Evolutionary conservation across 2,888 invertebrate species (phyloP).

Genomic region (Priocnemis perturbator): DNA sequence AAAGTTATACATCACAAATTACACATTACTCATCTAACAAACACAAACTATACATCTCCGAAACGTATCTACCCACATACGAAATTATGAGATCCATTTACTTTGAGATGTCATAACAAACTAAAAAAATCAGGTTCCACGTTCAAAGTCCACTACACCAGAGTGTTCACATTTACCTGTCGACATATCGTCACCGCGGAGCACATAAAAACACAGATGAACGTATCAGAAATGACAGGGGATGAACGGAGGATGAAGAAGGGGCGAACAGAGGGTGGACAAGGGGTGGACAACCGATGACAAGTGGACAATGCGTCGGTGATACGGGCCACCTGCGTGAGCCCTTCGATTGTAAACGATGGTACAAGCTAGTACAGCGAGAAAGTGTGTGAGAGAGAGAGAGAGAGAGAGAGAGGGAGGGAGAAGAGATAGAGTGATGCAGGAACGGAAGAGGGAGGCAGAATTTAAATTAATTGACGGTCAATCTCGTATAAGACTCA

Average conservation of each 20-base stretch:
- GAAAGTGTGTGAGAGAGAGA: background rate
- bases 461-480: slow-evolving; percentile 72
- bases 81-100: no score
- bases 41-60: no score
- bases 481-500: slow-evolving; percentile 66
- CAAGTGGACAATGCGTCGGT: slow-evolving; percentile 6
- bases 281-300: slow-evolving; percentile 10
- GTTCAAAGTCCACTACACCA: no score
- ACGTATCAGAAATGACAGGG: background rate
- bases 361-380: background rate
- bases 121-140: no score
- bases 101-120: no score
- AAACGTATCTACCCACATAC: no score
- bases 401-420: background rate
- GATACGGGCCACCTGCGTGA: slow-evolving; percentile 26
- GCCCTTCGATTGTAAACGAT: slow-evolving; percentile 7
- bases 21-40: no score
- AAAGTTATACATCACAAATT: no score
- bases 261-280: background rate
- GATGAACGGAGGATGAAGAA: background rate
- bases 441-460: slow-evolving; percentile 13
- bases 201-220: background rate
- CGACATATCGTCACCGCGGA: no score
- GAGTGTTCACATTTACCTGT: no score
- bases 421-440: no score